Percentiles rank a stretch among this genome's conserved stretches.
Evolutionary conservation across 2,888 invertebrate species (phyloP).

Genomic region (Fragum whitleyi): DNA sequence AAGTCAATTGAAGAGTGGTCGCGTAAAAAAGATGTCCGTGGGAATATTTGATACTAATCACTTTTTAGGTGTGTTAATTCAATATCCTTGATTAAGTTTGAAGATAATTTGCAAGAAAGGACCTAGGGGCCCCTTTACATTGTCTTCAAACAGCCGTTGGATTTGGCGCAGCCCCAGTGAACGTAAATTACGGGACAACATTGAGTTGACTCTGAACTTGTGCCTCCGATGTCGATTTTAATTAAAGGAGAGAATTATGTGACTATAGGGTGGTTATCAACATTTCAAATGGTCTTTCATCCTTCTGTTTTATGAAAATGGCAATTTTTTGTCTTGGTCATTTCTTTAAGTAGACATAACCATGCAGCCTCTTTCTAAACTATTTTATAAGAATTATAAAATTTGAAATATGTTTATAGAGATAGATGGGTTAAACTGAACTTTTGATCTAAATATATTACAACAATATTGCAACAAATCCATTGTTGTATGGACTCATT

Average conservation of each 20-base stretch:
- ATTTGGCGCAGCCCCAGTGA: neutral
- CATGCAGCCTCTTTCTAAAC: no score
- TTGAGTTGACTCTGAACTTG: slow-evolving; percentile 12
- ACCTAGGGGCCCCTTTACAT: slow-evolving; percentile 38
- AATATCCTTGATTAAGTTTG: slow-evolving; percentile 61
- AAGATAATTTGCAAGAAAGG: slow-evolving; percentile 41
- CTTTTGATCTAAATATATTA: no score
- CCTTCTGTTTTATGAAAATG: no score
- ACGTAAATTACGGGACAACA: slow-evolving; percentile 33
- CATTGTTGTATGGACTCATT: no score
- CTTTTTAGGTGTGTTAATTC: slow-evolving; percentile 47
- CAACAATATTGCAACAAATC: no score
- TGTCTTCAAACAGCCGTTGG: slow-evolving; percentile 38
- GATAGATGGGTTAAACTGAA: no score
- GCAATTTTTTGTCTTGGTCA: no score
- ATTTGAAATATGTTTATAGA: no score
- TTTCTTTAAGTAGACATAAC: no score
- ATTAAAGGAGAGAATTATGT: slow-evolving; percentile 13
- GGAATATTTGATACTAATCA: slow-evolving; percentile 46
- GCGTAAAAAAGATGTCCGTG: slow-evolving; percentile 32
- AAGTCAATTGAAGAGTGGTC: slow-evolving; percentile 4
- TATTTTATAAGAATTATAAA: no score
- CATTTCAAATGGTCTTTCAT: no score
- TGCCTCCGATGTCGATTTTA: slow-evolving; percentile 28
- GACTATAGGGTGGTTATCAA: slow-evolving; percentile 16